A percentile compares a stretch with the other conserved stretches of the same genome.
phyloP scores from a whole-genome alignment of 1,140 invertebrate genomes.

The Bombus vancouverensis region DNA sequence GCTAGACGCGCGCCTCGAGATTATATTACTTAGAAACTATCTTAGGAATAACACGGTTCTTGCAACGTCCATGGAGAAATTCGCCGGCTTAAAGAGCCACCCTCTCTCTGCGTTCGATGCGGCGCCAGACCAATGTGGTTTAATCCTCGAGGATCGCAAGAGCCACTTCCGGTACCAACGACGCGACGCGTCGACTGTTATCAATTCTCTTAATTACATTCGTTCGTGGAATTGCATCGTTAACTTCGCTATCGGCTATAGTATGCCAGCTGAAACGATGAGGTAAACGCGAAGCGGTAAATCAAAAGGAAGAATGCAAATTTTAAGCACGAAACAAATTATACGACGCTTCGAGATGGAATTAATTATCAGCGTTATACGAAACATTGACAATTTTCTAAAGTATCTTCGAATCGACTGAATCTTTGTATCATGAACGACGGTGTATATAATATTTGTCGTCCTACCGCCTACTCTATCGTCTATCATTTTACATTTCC shows the following conservation, averaged over 20 bases:
- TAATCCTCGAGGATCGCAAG: not conserved
- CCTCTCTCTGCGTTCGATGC: rapidly evolving
- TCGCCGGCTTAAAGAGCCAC: not conserved
- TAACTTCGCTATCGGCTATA: not conserved
- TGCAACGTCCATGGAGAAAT: constrained; percentile 29
- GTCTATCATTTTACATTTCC: too few species aligned
- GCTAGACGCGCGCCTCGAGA: constrained; percentile 17
- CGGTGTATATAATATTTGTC: too few species aligned
- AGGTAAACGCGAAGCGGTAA: not conserved
- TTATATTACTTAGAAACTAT: constrained; percentile 73
- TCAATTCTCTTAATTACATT: not conserved
- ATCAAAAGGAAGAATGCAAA: not conserved
- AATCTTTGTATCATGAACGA: too few species aligned
- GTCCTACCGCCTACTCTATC: too few species aligned
- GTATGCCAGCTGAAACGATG: not conserved
- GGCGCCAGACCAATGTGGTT: not conserved
- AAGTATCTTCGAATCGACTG: too few species aligned
- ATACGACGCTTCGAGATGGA: too few species aligned
- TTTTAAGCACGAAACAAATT: too few species aligned
- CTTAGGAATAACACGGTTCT: constrained; percentile 59
- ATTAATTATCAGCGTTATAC: too few species aligned
- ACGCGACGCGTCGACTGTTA: not conserved
- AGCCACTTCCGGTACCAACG: not conserved
- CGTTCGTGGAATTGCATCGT: not conserved
- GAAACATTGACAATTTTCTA: too few species aligned